Evolutionary conservation across 2,113 vertebrate species (phyloP).

Genomic region (Myanophis thanlyinensis): DNA sequence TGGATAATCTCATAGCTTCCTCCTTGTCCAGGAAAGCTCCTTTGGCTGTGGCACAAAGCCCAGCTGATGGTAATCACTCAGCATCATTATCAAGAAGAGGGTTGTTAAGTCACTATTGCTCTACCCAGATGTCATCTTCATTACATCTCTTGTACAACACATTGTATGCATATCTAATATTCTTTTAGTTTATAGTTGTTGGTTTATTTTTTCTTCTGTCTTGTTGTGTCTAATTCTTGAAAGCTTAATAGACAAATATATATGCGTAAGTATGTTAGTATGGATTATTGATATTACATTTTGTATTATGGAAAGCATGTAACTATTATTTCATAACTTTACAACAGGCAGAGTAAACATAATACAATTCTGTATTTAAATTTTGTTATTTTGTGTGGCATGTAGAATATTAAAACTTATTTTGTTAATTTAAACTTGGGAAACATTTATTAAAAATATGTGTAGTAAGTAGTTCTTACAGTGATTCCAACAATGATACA

Average conservation of each 20-base stretch:
- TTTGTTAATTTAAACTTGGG: background rate
- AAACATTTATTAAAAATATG: background rate
- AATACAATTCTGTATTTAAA: background rate
- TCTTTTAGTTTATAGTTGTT: background rate
- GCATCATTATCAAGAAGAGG: background rate
- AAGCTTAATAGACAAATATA: too few relatives aligned
- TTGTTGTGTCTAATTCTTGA: too few relatives aligned
- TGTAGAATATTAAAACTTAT: background rate
- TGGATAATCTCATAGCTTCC: background rate
- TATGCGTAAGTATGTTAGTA: too few relatives aligned
- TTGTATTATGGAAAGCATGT: background rate
- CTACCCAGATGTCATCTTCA: background rate
- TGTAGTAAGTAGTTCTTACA: background rate
- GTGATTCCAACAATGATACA: background rate
- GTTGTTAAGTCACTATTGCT: background rate
- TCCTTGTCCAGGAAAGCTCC: background rate
- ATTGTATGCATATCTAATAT: background rate
- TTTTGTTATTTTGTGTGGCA: background rate
- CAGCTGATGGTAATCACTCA: background rate
- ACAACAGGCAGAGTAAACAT: background rate
- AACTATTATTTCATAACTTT: background rate
- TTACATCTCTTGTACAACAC: background rate
- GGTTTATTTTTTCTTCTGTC: too few relatives aligned
- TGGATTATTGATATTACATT: background rate
- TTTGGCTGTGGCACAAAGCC: background rate